Base-by-base conservation (phyloP, 2,797 vertebrate genomes). In the Malurus splendens region DNA sequence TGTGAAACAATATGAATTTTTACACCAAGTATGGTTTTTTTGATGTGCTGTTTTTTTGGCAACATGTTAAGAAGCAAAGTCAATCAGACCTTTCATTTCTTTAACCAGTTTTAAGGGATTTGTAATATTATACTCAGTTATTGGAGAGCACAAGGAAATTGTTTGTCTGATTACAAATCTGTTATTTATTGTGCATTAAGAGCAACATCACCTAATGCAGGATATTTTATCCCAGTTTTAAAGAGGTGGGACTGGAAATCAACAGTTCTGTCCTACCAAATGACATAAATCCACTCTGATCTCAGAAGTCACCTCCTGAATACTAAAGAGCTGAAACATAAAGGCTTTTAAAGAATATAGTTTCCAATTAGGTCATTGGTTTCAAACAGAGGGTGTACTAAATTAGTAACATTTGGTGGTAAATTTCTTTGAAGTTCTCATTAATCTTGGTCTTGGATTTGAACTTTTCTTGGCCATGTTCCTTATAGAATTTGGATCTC, bases 351-450 rank as follows among this genome's bases (percentile, higher is more conserved):
- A 95, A 94, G 90, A 95, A 94, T 93, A 93, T 93, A 91, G 83
- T 96, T 96, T 94, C 95, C 95, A 95, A 94, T 96, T 96, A 96
- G 93, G 93, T 96, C 95, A 95, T 77, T 94, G 95, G 95, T 94
- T 95, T 93, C 91, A 71, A 90, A 95, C 85, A 89, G 76, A 90
- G 91, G 90, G 94, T 92, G 78, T 78, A 91, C 83, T 94, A 95
- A 96, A 96, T 95, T 96, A 95, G 95, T 95, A 95, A 96, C 93
- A 94, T 95, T 96, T 95, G 95, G 82, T 95, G 94, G 90, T 86
- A 92, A 90, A 95, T 95, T 94, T 94, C 94, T 96, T 96, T 96
- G 96, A 96, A 95, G 95, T 93, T 90, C 93, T 95, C 93, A 93
- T 96, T 96, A 96, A 95, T 95, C 93, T 94, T 82, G 82, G 90